A percentile compares a stretch with the other conserved stretches of the same genome.
Evolutionary conservation across 2,113 vertebrate species (phyloP).

Genomic region (Neolamprologus cancellatus): DNA sequence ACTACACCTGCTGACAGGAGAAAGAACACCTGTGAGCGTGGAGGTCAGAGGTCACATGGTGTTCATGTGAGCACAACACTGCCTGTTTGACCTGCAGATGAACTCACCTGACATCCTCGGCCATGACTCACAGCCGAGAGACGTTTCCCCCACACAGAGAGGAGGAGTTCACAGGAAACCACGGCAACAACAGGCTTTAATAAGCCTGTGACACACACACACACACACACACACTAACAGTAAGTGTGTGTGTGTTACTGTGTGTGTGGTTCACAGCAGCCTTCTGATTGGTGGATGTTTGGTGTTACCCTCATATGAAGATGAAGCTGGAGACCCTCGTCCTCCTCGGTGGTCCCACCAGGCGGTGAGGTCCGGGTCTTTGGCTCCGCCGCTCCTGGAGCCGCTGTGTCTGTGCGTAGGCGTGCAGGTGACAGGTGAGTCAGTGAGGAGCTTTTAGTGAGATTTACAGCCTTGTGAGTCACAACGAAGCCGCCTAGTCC

Average conservation of each 20-base stretch:
- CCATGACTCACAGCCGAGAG: background rate
- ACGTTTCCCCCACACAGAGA: background rate
- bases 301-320: background rate
- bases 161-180: background rate
- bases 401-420: background rate
- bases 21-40: background rate
- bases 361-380: background rate
- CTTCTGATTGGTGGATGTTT: background rate
- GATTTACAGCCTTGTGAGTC: constrained; percentile 17
- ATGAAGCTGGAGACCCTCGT: background rate
- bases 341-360: background rate
- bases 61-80: background rate
- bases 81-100: background rate
- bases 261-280: background rate
- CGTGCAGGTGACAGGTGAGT: background rate
- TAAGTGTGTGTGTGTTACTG: too few species aligned
- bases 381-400: background rate
- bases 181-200: background rate
- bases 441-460: constrained; percentile 1
- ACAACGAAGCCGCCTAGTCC: background rate
- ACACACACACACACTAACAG: background rate
- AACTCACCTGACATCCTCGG: background rate
- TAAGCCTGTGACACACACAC: background rate
- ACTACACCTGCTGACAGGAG: background rate
- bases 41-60: background rate